phyloP scores from a whole-genome alignment of 2,888 invertebrate species.

The Melinopterus prodromus region DNA sequence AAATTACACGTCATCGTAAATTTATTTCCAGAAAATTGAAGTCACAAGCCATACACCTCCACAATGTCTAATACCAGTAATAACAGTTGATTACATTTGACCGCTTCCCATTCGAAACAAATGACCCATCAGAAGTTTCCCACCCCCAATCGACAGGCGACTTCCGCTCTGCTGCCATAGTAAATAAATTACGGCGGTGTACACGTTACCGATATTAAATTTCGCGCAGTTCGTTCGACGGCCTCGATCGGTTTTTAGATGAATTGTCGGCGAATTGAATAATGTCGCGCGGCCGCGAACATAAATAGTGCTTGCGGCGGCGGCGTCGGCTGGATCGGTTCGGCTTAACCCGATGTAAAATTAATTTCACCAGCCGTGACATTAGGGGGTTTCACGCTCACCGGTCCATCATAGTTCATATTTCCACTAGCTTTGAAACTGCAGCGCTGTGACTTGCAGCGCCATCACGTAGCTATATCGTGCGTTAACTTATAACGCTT shows the following conservation, averaged over 20 bases:
- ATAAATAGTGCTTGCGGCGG: neutral
- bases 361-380: neutral
- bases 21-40: neutral
- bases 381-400: neutral
- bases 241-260: conserved; percentile 30
- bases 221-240: conserved; percentile 30
- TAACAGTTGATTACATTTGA: neutral
- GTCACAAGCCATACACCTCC: neutral
- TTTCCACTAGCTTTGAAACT: neutral
- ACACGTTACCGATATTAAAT: conserved; percentile 32
- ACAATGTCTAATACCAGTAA: neutral
- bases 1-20: neutral
- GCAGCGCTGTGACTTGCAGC: neutral
- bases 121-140: neutral
- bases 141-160: neutral
- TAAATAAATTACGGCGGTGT: conserved; percentile 13
- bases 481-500: neutral
- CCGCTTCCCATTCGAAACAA: neutral
- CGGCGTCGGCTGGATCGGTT: neutral
- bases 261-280: conserved; percentile 32
- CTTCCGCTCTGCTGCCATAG: neutral
- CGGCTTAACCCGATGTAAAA: neutral
- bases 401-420: neutral
- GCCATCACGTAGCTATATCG: neutral
- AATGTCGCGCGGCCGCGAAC: conserved; percentile 20